Conservation (phyloP, 2,113 vertebrate species). For the Rallus limicola region DNA sequence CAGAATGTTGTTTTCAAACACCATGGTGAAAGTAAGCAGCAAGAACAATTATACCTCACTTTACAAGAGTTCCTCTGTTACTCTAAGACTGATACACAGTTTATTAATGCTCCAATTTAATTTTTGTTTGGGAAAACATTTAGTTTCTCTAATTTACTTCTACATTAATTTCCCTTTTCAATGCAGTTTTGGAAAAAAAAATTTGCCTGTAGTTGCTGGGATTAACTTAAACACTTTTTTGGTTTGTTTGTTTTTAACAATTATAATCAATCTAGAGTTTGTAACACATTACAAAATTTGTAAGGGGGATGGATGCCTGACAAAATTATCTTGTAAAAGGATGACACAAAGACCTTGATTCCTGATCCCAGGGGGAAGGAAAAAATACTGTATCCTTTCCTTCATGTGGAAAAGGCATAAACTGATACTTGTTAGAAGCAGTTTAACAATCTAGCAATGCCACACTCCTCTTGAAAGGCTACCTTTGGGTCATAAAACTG, state of each 20-base stretch:
- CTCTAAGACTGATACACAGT: neutral
- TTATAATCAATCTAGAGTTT: neutral
- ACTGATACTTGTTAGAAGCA: neutral
- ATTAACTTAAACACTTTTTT: neutral
- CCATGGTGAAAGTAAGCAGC: neutral
- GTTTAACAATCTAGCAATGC: neutral
- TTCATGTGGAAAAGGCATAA: neutral
- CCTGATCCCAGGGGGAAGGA: accelerated
- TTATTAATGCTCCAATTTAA: neutral
- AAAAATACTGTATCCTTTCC: neutral
- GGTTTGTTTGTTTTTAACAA: neutral
- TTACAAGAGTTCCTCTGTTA: neutral
- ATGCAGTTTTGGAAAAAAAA: neutral
- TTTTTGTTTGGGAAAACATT: neutral
- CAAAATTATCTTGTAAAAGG: neutral
- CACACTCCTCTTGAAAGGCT: neutral
- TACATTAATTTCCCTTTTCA: neutral
- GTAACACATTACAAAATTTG: neutral
- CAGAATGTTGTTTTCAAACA: neutral
- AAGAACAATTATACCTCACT: neutral
- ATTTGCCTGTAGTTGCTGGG: neutral
- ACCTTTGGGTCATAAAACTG: constrained; percentile 34
- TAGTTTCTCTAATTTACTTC: neutral
- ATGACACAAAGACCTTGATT: neutral
- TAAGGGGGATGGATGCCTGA: neutral